These are phyloP conservation scores for Kradibia gibbosae DNA, from an alignment of 1,140 invertebrate species.

Conservation along the genomic window DNA sequence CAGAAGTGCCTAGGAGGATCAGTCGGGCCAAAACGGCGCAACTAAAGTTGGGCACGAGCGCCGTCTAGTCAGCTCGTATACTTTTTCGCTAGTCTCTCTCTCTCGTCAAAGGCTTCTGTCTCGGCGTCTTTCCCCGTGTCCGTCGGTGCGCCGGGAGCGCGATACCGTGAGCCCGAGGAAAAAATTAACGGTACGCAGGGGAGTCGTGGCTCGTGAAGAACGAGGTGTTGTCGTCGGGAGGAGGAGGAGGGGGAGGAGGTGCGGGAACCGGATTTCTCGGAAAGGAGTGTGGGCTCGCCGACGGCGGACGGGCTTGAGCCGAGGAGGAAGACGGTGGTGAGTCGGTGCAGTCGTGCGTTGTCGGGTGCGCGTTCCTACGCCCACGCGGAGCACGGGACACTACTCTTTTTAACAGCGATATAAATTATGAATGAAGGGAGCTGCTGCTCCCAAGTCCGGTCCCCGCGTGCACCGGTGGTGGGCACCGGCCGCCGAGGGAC, in stretches of 20 bases:
- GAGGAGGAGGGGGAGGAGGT: background rate
- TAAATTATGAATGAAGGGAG: constrained; percentile 31
- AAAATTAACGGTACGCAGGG: constrained; percentile 8
- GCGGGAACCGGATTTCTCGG: constrained; percentile 67
- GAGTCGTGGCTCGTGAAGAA: too few relatives aligned
- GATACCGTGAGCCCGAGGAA: background rate
- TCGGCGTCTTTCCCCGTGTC: background rate
- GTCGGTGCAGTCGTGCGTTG: constrained; percentile 33
- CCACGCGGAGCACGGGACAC: constrained; percentile 51
- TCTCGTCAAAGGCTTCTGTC: too few relatives aligned
- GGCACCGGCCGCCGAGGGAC: background rate
- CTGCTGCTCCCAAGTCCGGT: background rate
- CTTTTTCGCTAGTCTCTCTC: too few relatives aligned
- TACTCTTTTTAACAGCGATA: constrained; percentile 25
- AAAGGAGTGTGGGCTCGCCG: too few relatives aligned
- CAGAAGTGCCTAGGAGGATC: constrained; percentile 27
- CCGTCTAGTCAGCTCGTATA: background rate
- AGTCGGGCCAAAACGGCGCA: background rate
- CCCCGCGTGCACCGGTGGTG: background rate
- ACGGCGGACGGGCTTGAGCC: too few relatives aligned
- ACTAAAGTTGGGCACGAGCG: background rate
- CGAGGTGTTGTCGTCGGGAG: background rate
- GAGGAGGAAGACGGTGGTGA: constrained; percentile 50
- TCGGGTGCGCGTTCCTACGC: constrained; percentile 42
- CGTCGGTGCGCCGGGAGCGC: background rate